Evolutionary conservation across 2,797 vertebrate species (phyloP).

Genomic region (Sphenopsis melanotis): DNA sequence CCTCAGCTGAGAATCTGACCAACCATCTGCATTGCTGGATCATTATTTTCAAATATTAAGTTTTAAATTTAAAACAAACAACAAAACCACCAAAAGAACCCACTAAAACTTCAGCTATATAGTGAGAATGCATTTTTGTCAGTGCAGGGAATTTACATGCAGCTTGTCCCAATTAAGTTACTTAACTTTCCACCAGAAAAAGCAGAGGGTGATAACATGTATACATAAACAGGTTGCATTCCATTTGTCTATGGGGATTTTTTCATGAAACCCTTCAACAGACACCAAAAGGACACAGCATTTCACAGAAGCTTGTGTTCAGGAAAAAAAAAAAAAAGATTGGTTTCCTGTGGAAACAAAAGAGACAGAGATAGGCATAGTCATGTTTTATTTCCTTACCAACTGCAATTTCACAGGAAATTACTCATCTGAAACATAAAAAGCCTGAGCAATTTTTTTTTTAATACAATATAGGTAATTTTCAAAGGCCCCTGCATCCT

Average conservation of each 20-base stretch:
- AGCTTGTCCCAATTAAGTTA: not conserved
- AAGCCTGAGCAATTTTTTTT: not conserved
- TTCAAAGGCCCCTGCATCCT: not conserved
- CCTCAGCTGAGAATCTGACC: not conserved
- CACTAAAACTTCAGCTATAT: not conserved
- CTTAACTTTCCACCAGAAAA: not conserved
- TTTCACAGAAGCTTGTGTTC: not conserved
- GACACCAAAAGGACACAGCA: not conserved
- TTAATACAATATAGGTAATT: not conserved
- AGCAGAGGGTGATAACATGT: not conserved
- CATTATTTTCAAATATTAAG: not conserved
- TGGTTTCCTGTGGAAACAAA: constrained; percentile 36
- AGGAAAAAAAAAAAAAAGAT: not conserved
- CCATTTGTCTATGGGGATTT: not conserved
- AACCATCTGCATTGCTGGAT: not conserved
- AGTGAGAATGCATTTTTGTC: not conserved
- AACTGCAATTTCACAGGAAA: constrained; percentile 23
- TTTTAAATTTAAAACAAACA: not conserved
- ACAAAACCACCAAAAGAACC: not conserved
- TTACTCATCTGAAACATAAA: not conserved
- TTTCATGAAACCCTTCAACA: not conserved
- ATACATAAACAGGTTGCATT: not conserved
- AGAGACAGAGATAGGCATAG: not conserved
- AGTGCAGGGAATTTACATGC: not conserved
- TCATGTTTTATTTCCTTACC: not conserved